Evolutionary conservation across 2,888 invertebrate species (phyloP), one percentile per base, ranked within the genome.

Genomic region (Calameuta filiformis): DNA sequence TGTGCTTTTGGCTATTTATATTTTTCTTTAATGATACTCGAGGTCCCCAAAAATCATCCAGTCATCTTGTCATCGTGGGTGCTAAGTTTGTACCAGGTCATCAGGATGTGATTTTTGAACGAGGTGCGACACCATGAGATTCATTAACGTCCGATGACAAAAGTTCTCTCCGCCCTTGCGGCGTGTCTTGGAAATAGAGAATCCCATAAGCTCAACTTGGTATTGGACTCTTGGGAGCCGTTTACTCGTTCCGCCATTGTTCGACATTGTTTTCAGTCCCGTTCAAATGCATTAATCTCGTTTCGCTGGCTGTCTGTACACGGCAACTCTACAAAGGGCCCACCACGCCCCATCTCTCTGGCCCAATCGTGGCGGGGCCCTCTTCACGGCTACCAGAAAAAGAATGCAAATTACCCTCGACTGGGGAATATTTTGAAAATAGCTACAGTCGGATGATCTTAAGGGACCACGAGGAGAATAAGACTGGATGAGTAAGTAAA

Each of bases 191-290:
- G 76, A 83, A 80, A 83, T 79, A 82, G 75, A 68, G 74, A 75
- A 75, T 34, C 31, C 11, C 73, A 11, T 68, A 69, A 71, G 75
- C 34, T 75, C 33, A 74, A 68, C 74, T 75, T 77, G 76, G 77
- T 83, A 85, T 86, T 86, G 84, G 85, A 84, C 87, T 86, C 86
- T 76, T 56, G 87, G 85, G 85, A 87, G 73, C 83, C 77, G 77
- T 77, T 78, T 68, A 12, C 68, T 35, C 68, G 31, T 79, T 76
- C 79, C 75, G 73, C 76, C 68, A 68, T 74, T 75, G 56, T 69
- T 30, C 75, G 40, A 71, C 73, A 76, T 86, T 85, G 85, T 87
- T 86, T 85, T 83, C 81, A 77, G 79, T 73, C 73, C 76, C 15
- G 75, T 82, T 80, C 81, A 84, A 84, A 80, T 83, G 83, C 85